Evolutionary conservation across 2,888 invertebrate species (phyloP).

Genomic region (Seladonia tumulorum): DNA sequence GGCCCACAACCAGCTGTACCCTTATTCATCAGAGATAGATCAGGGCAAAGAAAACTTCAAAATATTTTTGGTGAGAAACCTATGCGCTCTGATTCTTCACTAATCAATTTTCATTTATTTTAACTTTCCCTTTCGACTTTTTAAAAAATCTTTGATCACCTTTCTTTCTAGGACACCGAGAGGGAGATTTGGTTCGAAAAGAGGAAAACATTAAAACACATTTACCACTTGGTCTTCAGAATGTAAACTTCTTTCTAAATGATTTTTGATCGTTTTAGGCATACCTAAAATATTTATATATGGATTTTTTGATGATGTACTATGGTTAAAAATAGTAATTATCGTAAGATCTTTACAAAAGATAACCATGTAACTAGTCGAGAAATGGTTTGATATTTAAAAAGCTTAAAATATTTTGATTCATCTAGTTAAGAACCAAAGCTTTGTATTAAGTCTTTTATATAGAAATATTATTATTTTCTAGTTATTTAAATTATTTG

Average conservation of each 20-base stretch:
- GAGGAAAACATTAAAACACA: slow-evolving; percentile 86
- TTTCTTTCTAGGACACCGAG: slow-evolving; percentile 86
- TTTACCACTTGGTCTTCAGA: slow-evolving; percentile 88
- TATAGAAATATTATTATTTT: too few species aligned
- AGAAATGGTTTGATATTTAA: neutral
- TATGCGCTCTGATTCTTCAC: neutral
- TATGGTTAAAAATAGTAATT: neutral
- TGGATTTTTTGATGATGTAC: neutral
- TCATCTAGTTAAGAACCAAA: too few species aligned
- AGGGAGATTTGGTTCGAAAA: slow-evolving; percentile 85
- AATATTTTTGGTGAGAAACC: slow-evolving; percentile 60
- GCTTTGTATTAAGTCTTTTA: too few species aligned
- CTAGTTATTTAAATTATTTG: too few species aligned
- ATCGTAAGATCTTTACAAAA: neutral
- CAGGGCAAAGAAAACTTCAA: slow-evolving; percentile 62
- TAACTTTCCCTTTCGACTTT: neutral
- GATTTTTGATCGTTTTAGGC: slow-evolving; percentile 24
- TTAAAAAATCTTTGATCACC: neutral
- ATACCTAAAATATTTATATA: neutral
- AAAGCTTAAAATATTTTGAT: too few species aligned
- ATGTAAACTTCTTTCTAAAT: slow-evolving; percentile 85
- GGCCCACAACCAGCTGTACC: slow-evolving; percentile 90
- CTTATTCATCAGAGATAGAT: slow-evolving; percentile 86
- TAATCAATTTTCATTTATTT: neutral
- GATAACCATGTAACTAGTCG: neutral